Evolutionary conservation across 2,113 vertebrate genomes (phyloP).

Genomic region (Micromys minutus): DNA sequence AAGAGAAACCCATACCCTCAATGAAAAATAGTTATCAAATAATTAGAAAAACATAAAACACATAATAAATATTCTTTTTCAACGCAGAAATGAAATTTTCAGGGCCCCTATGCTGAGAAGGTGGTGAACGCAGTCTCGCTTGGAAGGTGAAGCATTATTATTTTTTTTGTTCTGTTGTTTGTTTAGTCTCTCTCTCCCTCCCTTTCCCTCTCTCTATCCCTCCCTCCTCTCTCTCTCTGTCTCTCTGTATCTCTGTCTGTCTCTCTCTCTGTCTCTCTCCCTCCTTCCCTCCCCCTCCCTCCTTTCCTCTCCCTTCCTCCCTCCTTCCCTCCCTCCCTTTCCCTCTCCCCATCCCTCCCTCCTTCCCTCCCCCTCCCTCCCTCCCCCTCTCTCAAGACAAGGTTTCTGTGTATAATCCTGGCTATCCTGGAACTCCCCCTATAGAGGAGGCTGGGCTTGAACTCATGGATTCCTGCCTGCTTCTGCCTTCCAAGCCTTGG

Average conservation of each 20-base stretch:
- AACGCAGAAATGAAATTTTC: constrained; percentile 38
- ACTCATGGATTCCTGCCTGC: not conserved
- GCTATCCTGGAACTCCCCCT: not conserved
- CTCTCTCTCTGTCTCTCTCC: too few species aligned
- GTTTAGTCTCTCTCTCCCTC: too few species aligned
- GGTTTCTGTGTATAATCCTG: not conserved
- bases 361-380: too few species aligned
- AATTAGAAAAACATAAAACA: constrained; percentile 62
- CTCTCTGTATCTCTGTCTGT: too few species aligned
- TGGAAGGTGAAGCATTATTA: not conserved
- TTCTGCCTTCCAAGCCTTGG: not conserved
- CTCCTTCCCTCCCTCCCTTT: too few species aligned
- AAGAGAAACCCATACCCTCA: not conserved
- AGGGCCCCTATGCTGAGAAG: constrained; percentile 44
- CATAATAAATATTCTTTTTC: not conserved
- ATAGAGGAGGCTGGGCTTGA: not conserved
- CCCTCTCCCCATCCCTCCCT: too few species aligned
- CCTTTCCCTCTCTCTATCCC: too few species aligned
- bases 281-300: too few species aligned
- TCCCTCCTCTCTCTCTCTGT: too few species aligned
- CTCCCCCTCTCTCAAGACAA: too few species aligned
- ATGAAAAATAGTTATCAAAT: constrained; percentile 37
- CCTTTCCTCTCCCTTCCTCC: too few species aligned
- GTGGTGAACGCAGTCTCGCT: constrained; percentile 44
- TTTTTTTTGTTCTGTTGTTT: not conserved